Evolutionary conservation across 2,888 invertebrate genomes (phyloP), one percentile per base, ranked within the genome.

Genomic region (Lasioglossum villosulum): DNA sequence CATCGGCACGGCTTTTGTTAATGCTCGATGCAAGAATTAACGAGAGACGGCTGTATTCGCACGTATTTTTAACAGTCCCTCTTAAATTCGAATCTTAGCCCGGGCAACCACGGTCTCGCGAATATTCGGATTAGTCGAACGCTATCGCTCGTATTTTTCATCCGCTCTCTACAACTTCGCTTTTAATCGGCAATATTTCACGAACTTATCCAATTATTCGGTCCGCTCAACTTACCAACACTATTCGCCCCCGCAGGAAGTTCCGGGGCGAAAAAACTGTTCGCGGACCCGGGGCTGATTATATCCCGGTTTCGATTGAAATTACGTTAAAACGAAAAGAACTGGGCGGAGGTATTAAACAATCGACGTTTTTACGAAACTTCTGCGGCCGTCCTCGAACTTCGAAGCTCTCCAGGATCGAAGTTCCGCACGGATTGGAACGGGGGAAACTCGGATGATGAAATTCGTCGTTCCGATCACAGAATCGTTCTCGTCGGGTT

Each of bases 141-240:
- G 48, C 59, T 81, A 71, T 70, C 56, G 23, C 30, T 16, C n/a
- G 45, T 37, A 48, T 80, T 73, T 39, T 19, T 45, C 30, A 3
- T 16, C 23, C 12, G 27, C 59, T 42, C 75, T 70, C 75, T 52
- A 42, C 34, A 83, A 83, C 83, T 72, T 82, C 30, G 23, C 63
- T 83, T 78, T 75, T 68, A 83, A 82, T 83, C 48, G 70, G 59
- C 48, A 72, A 84, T 84, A 59, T 83, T 78, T 78, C 30, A 71
- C 37, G 34, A 72, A 84, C 78, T 75, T 78, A 63, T 75, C 78
- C 70, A 63, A 82, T 77, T 83, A 77, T 68, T 83, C 71, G 48
- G 27, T 72, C 71, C 75, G 73, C 72, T 82, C 82, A 37, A 82
- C 76, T 75, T 76, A 42, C 78, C 42, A 71, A 42, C 52, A 14